Base-by-base conservation (phyloP, 2,888 invertebrate species). In the Patella caerulea region DNA sequence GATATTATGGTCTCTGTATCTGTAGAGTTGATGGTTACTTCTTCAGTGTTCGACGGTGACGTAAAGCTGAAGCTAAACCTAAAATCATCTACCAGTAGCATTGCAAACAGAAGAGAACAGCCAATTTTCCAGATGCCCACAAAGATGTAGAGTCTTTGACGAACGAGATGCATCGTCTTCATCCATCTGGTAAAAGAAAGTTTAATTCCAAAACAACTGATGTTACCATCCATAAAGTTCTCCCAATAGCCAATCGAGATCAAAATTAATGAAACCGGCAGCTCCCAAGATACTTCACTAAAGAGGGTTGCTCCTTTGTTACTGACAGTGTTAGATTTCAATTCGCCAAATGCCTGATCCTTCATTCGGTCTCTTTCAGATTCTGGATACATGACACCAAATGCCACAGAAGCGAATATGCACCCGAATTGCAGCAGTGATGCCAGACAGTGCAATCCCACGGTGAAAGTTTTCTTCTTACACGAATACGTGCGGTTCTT, bases 191-290 rank as follows among this genome's bases (percentile, higher is more conserved):
- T 81, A 52, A 88, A 82, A 4, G 81, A 82, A 7, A 87, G 72
- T 11, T 45, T 78, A 14, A 79, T 76, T 24, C 86, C 82, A 71
- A 82, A 82, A 19, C 86, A 73, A 9, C 75, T 73, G 19, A 83
- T 73, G 73, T 86, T 85, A 4, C 82, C 79, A 53, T 85, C 82
- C 1, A 84, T 84, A 77, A 81, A 87, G 77, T 85, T 86, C 78
- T 87, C 87, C 87, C 86, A 86, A 73, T 82, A 86, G 1, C 83
- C 78, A 5, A 85, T 19, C 11, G 86, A 86, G 29, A 86, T 84
- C 11, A 84, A 77, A 24, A 87, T n/a, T 4, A 86, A 74, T 14
- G 84, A 80, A 0, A 87, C 77, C 2, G 85, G 85, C 14, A 86
- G 73, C 80, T 88, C 86, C 84, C 83, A 86, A 74, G 83, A 72